Conservation (phyloP, 2,113 vertebrate genomes). For the Datnioides undecimradiatus region DNA sequence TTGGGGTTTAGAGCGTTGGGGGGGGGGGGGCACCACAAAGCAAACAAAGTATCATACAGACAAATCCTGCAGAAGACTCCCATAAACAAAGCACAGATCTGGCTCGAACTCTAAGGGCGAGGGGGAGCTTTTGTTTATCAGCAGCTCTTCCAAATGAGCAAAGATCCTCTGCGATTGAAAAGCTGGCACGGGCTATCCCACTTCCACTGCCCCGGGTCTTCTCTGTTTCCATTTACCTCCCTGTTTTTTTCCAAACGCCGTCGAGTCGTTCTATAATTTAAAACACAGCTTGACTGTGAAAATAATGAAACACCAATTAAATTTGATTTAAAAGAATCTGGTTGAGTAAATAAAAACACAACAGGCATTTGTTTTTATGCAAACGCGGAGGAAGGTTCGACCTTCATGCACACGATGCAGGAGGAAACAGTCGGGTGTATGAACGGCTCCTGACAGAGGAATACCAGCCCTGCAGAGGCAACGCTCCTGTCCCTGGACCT, state of each 20-base stretch:
- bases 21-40: slow-evolving; percentile 39
- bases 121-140: slow-evolving; percentile 55
- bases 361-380: slow-evolving; percentile 17
- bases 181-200: slow-evolving; percentile 9
- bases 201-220: slow-evolving; percentile 18
- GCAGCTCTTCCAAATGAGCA: slow-evolving; percentile 49
- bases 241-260: neutral
- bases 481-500: slow-evolving; percentile 25
- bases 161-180: slow-evolving; percentile 58
- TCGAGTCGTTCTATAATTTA: neutral
- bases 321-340: neutral
- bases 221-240: slow-evolving; percentile 20
- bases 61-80: slow-evolving; percentile 69
- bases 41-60: slow-evolving; percentile 62
- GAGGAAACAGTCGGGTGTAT: slow-evolving; percentile 20
- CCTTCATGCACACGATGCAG: slow-evolving; percentile 39
- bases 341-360: slow-evolving; percentile 10
- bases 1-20: slow-evolving; percentile 53
- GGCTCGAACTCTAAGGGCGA: slow-evolving; percentile 27
- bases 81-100: slow-evolving; percentile 71
- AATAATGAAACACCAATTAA: slow-evolving; percentile 41
- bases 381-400: slow-evolving; percentile 34
- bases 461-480: slow-evolving; percentile 18
- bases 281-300: slow-evolving; percentile 14
- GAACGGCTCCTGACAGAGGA: slow-evolving; percentile 58